These are phyloP conservation scores for Papilio machaon DNA, from an alignment of 1,140 invertebrate species.

Conservation along the genomic window DNA sequence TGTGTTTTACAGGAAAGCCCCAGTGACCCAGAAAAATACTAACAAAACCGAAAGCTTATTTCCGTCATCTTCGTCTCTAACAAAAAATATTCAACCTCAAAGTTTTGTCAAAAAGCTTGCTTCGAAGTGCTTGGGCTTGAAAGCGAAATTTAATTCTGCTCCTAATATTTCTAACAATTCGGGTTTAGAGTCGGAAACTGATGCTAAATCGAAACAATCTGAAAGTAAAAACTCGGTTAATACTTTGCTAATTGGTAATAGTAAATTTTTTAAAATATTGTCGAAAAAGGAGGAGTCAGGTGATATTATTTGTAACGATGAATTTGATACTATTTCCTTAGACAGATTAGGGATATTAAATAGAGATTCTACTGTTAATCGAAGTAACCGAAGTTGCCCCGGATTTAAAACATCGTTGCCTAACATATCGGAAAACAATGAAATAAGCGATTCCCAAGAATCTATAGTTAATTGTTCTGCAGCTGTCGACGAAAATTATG, in stretches of 20 bases:
- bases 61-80: slow-evolving; percentile 74
- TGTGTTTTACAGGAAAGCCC: slow-evolving; percentile 79
- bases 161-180: slow-evolving; percentile 76
- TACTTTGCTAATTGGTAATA: slow-evolving; percentile 74
- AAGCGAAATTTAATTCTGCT: slow-evolving; percentile 77
- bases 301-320: slow-evolving; percentile 73
- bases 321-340: slow-evolving; percentile 78
- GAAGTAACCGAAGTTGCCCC: slow-evolving; percentile 78
- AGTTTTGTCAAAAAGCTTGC: slow-evolving; percentile 81
- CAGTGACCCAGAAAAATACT: slow-evolving; percentile 77
- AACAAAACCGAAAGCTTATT: slow-evolving; percentile 71
- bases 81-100: slow-evolving; percentile 67
- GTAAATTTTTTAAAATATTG: slow-evolving; percentile 78
- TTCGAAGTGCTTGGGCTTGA: slow-evolving; percentile 81
- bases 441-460: slow-evolving; percentile 69
- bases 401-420: slow-evolving; percentile 77
- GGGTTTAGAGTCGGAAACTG: slow-evolving; percentile 64
- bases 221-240: slow-evolving; percentile 64
- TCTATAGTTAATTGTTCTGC: slow-evolving; percentile 54
- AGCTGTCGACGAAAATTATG: slow-evolving; percentile 50
- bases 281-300: slow-evolving; percentile 77
- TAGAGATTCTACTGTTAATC: slow-evolving; percentile 73
- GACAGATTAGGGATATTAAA: slow-evolving; percentile 72
- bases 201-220: slow-evolving; percentile 63
- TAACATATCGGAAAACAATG: slow-evolving; percentile 77